Percentiles rank a stretch among this genome's conserved stretches.
Evolutionary conservation across 2,113 vertebrate species (phyloP).

Genomic region (Lycocorax pyrrhopterus): DNA sequence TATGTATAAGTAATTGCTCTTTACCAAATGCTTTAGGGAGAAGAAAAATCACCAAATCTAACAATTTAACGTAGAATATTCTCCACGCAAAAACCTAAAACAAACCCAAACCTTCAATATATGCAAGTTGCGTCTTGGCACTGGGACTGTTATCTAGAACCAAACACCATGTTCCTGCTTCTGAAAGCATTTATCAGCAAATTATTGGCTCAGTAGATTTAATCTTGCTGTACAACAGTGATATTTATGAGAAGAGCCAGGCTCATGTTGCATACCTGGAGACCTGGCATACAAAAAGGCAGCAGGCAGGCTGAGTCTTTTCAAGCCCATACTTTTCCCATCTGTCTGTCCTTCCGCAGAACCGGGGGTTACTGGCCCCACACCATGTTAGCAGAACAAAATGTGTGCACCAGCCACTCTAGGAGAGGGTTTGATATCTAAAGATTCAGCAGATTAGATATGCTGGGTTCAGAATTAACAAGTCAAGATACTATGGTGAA

Average conservation of each 20-base stretch:
- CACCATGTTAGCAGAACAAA: neutral
- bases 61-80: neutral
- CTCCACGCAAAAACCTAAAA: neutral
- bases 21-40: conserved; percentile 44
- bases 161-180: neutral
- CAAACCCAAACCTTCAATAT: neutral
- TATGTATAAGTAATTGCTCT: conserved; percentile 57
- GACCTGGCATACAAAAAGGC: neutral
- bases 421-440: neutral
- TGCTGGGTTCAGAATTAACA: neutral
- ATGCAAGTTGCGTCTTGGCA: neutral
- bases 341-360: neutral
- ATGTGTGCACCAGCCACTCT: neutral
- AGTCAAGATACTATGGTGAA: neutral
- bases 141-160: neutral
- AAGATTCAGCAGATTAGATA: neutral
- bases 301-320: neutral
- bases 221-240: neutral
- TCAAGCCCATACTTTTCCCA: neutral
- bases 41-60: conserved; percentile 23
- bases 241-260: neutral
- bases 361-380: neutral
- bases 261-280: neutral
- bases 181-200: neutral
- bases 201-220: neutral